Percentiles rank a stretch among this genome's conserved stretches.
These are phyloP conservation scores for Antechinus flavipes DNA, from an alignment of 2,113 vertebrate species.

Conservation along the genomic window DNA sequence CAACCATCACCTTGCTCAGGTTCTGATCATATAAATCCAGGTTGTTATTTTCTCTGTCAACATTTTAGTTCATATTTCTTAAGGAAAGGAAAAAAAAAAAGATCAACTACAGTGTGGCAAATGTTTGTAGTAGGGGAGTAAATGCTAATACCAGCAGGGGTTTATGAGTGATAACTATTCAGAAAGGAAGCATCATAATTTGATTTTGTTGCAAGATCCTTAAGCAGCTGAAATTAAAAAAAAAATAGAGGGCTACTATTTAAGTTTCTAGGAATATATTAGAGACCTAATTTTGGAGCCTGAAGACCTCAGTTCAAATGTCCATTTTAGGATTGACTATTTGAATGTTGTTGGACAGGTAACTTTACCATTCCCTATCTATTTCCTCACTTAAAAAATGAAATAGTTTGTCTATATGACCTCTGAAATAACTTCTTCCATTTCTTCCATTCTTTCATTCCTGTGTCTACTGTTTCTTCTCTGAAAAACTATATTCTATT, in stretches of 20 bases:
- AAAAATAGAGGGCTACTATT: not conserved
- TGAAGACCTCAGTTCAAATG: not conserved
- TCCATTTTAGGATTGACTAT: not conserved
- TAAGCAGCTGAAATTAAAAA: not conserved
- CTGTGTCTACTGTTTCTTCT: not conserved
- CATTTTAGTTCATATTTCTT: slow-evolving; percentile 20
- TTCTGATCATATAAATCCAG: not conserved
- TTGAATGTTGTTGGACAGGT: not conserved
- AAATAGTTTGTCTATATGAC: not conserved
- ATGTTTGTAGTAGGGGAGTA: not conserved
- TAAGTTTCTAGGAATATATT: not conserved
- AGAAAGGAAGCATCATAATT: not conserved
- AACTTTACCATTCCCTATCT: not conserved
- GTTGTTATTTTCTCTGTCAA: slow-evolving; percentile 4
- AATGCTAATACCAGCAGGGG: not conserved
- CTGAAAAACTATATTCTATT: not conserved
- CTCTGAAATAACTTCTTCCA: not conserved
- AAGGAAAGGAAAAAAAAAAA: not conserved
- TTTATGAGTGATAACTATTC: not conserved
- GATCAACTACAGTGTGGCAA: not conserved
- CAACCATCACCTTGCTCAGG: not conserved
- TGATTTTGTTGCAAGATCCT: not conserved
- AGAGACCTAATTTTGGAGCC: not conserved
- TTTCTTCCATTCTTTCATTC: no score
- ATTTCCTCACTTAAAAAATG: not conserved